phyloP scores from a whole-genome alignment of 2,888 invertebrate genomes.

The Orchesella flavescens region DNA sequence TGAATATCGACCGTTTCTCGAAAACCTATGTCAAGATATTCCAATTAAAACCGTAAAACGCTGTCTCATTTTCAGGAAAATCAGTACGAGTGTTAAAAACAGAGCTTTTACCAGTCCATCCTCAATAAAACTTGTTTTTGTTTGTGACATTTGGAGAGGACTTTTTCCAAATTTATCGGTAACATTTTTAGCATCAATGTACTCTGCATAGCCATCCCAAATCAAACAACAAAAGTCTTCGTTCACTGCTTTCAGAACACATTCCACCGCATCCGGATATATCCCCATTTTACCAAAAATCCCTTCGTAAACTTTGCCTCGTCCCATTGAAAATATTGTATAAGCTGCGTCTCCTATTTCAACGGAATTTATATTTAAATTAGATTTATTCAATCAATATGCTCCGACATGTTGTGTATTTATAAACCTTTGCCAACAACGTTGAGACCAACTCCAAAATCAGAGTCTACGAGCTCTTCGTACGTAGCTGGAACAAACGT shows the following conservation, averaged over 20 bases:
- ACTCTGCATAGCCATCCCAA: constrained; percentile 52
- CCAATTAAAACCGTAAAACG: background rate
- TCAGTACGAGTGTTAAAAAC: background rate
- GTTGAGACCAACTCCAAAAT: constrained; percentile 58
- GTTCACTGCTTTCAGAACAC: constrained; percentile 26
- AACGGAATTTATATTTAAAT: constrained; percentile 1
- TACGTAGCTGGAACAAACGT: constrained; percentile 57
- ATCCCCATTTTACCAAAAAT: constrained; percentile 42
- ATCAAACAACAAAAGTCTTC: constrained; percentile 49
- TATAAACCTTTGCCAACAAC: constrained; percentile 56
- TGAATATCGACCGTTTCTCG: constrained; percentile 39
- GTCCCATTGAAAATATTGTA: constrained; percentile 35
- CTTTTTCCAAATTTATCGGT: constrained; percentile 8
- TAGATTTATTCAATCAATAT: too few species aligned
- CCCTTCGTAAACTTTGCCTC: constrained; percentile 37
- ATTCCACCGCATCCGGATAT: constrained; percentile 33
- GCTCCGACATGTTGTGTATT: too few species aligned
- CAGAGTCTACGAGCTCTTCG: constrained; percentile 61
- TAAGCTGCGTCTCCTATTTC: constrained; percentile 53
- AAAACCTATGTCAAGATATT: constrained; percentile 13
- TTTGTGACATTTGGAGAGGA: constrained; percentile 21
- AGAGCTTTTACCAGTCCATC: constrained; percentile 30
- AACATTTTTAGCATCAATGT: constrained; percentile 40
- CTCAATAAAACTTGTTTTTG: constrained; percentile 39
- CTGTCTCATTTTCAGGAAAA: constrained; percentile 6